Evolutionary conservation across 2,888 invertebrate genomes (phyloP).

Genomic region (Tridacna crocea): DNA sequence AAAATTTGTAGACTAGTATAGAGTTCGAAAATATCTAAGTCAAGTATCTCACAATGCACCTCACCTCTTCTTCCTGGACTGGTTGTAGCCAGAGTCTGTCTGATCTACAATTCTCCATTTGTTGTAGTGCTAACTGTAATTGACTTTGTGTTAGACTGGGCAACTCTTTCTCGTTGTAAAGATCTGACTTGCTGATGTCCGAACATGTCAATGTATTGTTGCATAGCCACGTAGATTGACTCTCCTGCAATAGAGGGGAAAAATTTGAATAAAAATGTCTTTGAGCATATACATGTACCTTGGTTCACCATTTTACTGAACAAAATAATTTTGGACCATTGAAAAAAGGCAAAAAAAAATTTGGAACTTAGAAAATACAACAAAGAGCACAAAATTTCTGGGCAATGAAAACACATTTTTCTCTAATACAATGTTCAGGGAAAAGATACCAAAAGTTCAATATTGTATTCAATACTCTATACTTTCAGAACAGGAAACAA

Average conservation of each 20-base stretch:
- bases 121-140: slow-evolving; percentile 49
- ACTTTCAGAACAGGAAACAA: no score
- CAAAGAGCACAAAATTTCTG: no score
- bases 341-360: no score
- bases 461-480: no score
- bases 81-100: slow-evolving; percentile 65
- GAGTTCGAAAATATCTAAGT: background rate
- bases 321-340: no score
- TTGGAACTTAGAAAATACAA: no score
- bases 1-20: background rate
- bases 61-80: slow-evolving; percentile 60
- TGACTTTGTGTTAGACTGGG: slow-evolving; percentile 53
- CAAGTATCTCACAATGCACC: background rate
- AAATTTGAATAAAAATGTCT: background rate
- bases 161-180: slow-evolving; percentile 62
- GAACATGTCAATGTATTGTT: slow-evolving; percentile 62
- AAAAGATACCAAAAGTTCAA: no score
- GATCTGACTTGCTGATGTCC: slow-evolving; percentile 62
- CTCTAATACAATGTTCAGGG: no score
- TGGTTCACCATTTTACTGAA: no score
- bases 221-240: slow-evolving; percentile 69
- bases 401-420: no score
- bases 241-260: slow-evolving; percentile 64
- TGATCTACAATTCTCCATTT: slow-evolving; percentile 42
- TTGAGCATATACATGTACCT: no score